A percentile compares a stretch with the other conserved stretches of the same genome.
These are phyloP conservation scores for Chascanopsetta lugubris DNA, from an alignment of 2,113 vertebrate species.

Conservation along the genomic window DNA sequence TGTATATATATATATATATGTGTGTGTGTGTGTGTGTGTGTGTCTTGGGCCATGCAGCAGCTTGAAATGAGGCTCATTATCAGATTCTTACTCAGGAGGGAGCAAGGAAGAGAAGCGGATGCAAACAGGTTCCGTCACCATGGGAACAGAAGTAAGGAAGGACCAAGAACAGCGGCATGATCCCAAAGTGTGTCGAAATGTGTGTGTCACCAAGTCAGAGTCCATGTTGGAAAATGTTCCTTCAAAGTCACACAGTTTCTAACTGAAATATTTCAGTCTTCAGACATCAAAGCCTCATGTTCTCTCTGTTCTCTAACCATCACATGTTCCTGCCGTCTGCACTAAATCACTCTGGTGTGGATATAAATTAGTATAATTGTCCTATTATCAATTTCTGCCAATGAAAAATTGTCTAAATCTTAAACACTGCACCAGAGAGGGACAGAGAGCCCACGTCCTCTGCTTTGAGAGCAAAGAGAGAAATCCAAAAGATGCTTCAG, in stretches of 20 bases:
- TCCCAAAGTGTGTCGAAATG: background rate
- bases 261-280: no score
- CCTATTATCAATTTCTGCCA: no score
- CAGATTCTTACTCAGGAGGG: background rate
- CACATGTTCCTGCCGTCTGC: background rate
- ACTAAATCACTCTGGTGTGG: no score
- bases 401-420: background rate
- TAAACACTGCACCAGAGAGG: background rate
- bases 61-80: constrained; percentile 15
- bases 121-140: constrained; percentile 11
- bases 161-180: background rate
- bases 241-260: no score
- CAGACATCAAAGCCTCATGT: no score
- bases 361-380: no score
- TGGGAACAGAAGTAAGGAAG: constrained; percentile 39
- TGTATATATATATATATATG: no score
- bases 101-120: background rate
- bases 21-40: no score
- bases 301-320: background rate
- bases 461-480: background rate
- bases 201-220: background rate
- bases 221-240: background rate
- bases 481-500: background rate
- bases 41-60: background rate
- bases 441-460: no score